These are phyloP conservation scores for Ptiloglossa arizonensis DNA, from an alignment of 1,140 invertebrate genomes.

Conservation along the genomic window DNA sequence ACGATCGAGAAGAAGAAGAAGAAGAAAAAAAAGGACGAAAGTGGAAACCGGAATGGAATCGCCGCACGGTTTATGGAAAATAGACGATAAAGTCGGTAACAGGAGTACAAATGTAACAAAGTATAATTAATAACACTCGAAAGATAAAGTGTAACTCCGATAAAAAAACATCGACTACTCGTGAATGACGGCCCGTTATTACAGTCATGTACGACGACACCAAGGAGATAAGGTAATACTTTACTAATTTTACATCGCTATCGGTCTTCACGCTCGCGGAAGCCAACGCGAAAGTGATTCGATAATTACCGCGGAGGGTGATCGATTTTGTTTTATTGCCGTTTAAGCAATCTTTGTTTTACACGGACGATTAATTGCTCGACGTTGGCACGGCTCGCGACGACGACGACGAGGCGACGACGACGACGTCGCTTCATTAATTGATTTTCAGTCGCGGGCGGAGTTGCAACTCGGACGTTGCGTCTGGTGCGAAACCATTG, in stretches of 20 bases:
- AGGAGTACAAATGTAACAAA: constrained; percentile 45
- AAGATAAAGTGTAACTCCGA: constrained; percentile 42
- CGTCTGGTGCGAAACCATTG: no score
- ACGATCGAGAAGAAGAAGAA: no score
- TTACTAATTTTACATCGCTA: constrained; percentile 50
- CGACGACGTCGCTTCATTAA: no score
- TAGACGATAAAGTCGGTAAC: neutral
- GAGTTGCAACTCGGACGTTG: no score
- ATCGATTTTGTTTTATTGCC: constrained; percentile 25
- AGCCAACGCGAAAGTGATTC: constrained; percentile 35
- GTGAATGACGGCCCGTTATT: constrained; percentile 30
- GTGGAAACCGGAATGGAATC: neutral
- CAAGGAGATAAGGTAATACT: constrained; percentile 53
- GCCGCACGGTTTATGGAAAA: neutral
- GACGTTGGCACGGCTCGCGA: neutral
- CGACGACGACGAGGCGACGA: no score
- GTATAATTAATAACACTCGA: constrained; percentile 41
- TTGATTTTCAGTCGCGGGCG: neutral
- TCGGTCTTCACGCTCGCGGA: constrained; percentile 24
- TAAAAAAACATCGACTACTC: constrained; percentile 24
- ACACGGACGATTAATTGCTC: neutral
- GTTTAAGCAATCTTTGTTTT: neutral
- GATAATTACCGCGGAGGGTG: constrained; percentile 39
- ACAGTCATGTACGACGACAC: neutral
- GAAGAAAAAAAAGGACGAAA: no score